phyloP scores from a whole-genome alignment of 2,888 invertebrate species.

The Cantharis nigra region DNA sequence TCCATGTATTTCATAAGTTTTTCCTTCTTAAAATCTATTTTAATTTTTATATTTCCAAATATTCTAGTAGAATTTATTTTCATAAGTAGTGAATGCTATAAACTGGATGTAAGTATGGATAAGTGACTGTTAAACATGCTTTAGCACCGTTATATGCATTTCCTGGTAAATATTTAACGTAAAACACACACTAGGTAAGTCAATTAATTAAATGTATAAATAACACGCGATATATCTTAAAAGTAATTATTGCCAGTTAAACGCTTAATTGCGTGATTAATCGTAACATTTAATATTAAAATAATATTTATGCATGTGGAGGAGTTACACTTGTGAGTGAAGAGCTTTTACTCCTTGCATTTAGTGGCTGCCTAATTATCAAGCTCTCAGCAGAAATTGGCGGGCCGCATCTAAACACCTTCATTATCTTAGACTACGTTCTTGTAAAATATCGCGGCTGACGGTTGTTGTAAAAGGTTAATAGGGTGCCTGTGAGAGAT shows the following conservation, averaged over 20 bases:
- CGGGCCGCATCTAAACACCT: conserved; percentile 54
- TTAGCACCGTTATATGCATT: neutral
- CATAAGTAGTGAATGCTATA: neutral
- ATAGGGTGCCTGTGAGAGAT: conserved; percentile 46
- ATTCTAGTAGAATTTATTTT: neutral
- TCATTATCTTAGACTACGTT: conserved; percentile 48
- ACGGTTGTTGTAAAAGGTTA: conserved; percentile 47
- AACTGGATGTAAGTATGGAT: neutral
- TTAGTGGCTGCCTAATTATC: conserved; percentile 48
- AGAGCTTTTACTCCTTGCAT: conserved; percentile 39
- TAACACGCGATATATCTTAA: neutral
- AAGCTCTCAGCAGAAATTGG: conserved; percentile 42
- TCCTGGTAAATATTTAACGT: neutral
- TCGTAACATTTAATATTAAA: neutral
- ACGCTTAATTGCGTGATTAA: neutral
- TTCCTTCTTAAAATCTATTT: no score
- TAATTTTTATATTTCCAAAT: neutral
- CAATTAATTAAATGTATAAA: neutral
- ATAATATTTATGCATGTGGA: conserved; percentile 5
- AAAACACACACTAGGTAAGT: neutral
- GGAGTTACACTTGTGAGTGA: conserved; percentile 35
- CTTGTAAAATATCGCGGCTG: conserved; percentile 46
- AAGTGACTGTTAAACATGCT: neutral
- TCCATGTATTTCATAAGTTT: no score
- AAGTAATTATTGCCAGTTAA: neutral